These are phyloP conservation scores for Bradypodion ventrale DNA, from an alignment of 2,797 vertebrate species.

Conservation along the genomic window DNA sequence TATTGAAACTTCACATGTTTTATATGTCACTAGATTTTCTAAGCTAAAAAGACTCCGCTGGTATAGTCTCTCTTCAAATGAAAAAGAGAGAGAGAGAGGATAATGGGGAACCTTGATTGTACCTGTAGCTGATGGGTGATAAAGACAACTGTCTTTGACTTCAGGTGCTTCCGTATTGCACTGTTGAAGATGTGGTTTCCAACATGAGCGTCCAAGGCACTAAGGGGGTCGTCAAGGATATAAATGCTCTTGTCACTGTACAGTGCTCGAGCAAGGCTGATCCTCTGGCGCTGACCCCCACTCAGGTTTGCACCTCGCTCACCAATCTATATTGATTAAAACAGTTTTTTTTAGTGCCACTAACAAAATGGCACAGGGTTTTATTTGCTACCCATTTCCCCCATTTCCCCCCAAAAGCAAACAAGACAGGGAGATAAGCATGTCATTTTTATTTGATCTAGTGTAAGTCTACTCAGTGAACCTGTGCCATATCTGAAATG, in stretches of 20 bases:
- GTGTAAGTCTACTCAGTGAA: not conserved
- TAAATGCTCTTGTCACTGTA: slow-evolving; percentile 89
- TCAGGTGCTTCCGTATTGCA: slow-evolving; percentile 87
- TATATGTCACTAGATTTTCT: not conserved
- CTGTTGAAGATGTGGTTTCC: slow-evolving; percentile 93
- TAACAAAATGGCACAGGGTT: not conserved
- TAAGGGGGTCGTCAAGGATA: slow-evolving; percentile 91
- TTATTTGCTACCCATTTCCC: not conserved
- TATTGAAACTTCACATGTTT: not conserved
- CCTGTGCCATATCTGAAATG: too few species aligned
- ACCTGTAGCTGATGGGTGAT: slow-evolving; percentile 95
- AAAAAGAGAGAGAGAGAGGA: not conserved
- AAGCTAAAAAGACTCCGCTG: not conserved
- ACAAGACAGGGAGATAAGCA: not conserved
- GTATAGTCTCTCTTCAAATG: not conserved
- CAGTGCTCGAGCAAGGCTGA: slow-evolving; percentile 90
- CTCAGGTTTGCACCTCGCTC: slow-evolving; percentile 91
- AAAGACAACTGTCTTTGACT: slow-evolving; percentile 88
- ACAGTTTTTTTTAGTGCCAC: not conserved
- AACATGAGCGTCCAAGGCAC: slow-evolving; percentile 91
- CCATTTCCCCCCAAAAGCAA: not conserved
- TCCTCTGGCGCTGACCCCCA: slow-evolving; percentile 90
- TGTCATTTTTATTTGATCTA: not conserved
- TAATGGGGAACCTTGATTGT: not conserved
- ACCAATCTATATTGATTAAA: slow-evolving; percentile 80